Conservation (phyloP, 53 echinoderm and acorn worm species). For the Temnopleurus reevesii region DNA sequence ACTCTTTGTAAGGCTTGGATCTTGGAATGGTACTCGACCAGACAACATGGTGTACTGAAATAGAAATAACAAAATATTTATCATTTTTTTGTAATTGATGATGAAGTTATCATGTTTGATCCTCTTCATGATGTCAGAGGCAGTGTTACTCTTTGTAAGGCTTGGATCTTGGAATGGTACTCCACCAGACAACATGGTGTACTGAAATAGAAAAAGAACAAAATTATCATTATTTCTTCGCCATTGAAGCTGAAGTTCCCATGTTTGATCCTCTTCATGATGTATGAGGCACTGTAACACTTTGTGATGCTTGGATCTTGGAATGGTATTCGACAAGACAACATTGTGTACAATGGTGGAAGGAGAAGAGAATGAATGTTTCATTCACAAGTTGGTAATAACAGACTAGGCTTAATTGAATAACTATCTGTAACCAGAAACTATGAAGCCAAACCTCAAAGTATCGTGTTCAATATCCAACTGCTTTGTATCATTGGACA, state of each 20-base stretch:
- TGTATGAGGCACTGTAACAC: conserved; percentile 91
- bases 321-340: conserved; percentile 95
- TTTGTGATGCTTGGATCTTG: conserved; percentile 74
- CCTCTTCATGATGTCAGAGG: conserved; percentile 92
- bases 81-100: no score
- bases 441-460: no score
- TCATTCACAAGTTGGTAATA: no score
- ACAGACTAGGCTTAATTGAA: no score
- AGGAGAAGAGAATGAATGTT: no score
- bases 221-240: no score
- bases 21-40: conserved; percentile 93
- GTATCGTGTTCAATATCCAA: no score
- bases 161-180: conserved; percentile 93
- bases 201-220: conserved; percentile 64
- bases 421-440: no score
- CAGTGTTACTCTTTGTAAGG: conserved; percentile 82
- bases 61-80: no score
- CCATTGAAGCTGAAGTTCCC: conserved; percentile 91
- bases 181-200: conserved; percentile 95
- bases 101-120: conserved; percentile 92
- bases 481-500: no score
- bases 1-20: conserved; percentile 69
- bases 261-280: conserved; percentile 95
- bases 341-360: conserved; percentile 99
- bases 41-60: conserved; percentile 96